A percentile compares a stretch with the other conserved stretches of the same genome.
Conservation (phyloP, 2,797 vertebrate genomes). For the Chrosomus eos region DNA sequence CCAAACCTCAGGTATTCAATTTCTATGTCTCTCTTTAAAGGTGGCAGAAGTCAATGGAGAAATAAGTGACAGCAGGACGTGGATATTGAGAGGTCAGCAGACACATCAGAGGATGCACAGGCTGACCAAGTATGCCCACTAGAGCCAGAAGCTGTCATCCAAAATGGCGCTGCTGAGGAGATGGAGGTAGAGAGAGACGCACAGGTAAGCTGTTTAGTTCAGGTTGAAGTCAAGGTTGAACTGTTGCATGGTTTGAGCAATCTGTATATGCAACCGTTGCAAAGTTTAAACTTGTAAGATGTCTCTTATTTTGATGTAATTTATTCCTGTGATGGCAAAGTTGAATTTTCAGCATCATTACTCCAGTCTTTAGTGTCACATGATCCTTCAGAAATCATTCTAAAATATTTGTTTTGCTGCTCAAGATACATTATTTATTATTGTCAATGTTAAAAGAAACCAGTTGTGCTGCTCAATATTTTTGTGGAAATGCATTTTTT, state of each 20-base stretch:
- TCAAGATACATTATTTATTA: not conserved
- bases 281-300: not conserved
- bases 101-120: not conserved
- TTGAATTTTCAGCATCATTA: not conserved
- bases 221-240: not conserved
- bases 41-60: constrained; percentile 50
- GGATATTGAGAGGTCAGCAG: not conserved
- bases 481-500: not conserved
- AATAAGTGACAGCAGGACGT: constrained; percentile 32
- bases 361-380: too few species aligned
- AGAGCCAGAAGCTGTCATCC: constrained; percentile 7
- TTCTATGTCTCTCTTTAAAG: constrained; percentile 25
- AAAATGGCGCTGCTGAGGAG: constrained; percentile 39
- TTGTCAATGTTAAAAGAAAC: not conserved
- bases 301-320: not conserved
- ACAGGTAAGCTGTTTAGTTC: not conserved
- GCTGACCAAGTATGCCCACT: constrained; percentile 1
- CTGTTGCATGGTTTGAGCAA: not conserved
- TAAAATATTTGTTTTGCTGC: not conserved
- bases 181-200: constrained; percentile 35
- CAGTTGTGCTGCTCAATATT: not conserved
- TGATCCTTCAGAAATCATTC: not conserved
- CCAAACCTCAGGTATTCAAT: not conserved
- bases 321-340: not conserved
- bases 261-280: not conserved